Conservation (phyloP, 1,140 invertebrate genomes). For the Bombyx mandarina region DNA sequence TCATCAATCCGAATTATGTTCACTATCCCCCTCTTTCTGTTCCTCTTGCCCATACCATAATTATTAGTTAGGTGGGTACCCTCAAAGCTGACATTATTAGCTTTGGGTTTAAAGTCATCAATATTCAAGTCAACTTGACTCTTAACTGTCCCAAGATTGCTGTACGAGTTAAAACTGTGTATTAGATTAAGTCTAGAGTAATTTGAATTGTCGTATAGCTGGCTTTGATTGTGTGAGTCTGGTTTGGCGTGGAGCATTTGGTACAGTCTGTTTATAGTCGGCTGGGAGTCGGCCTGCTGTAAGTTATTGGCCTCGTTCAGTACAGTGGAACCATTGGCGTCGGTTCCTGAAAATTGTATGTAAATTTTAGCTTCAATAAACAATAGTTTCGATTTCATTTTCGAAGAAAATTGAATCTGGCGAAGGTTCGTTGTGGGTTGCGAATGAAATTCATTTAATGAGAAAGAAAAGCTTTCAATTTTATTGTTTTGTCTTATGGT, state of each 20-base stretch:
- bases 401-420: not conserved
- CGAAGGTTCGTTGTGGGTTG: not conserved
- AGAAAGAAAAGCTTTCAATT: no score
- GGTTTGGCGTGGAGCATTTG: conserved; percentile 48
- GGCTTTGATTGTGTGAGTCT: conserved; percentile 28
- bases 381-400: not conserved
- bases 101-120: conserved; percentile 14
- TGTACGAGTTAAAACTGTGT: conserved; percentile 31
- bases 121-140: conserved; percentile 20
- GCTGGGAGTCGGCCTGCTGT: conserved; percentile 21
- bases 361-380: conserved; percentile 16
- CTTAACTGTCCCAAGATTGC: conserved; percentile 26
- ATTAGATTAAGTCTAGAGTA: conserved; percentile 28
- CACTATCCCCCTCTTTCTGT: conserved; percentile 42
- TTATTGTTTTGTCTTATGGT: no score
- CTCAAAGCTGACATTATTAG: conserved; percentile 14
- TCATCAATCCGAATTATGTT: conserved; percentile 30
- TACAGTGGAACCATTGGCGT: conserved; percentile 40
- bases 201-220: conserved; percentile 24
- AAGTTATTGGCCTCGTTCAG: conserved; percentile 28
- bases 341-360: conserved; percentile 36
- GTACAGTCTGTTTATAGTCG: conserved; percentile 53
- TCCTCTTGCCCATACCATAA: conserved; percentile 24
- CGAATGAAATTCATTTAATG: no score
- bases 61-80: conserved; percentile 28